Evolutionary conservation across 2,888 invertebrate genomes (phyloP), one percentile per base, ranked within the genome.

Genomic region (Tupiocoris notatus): DNA sequence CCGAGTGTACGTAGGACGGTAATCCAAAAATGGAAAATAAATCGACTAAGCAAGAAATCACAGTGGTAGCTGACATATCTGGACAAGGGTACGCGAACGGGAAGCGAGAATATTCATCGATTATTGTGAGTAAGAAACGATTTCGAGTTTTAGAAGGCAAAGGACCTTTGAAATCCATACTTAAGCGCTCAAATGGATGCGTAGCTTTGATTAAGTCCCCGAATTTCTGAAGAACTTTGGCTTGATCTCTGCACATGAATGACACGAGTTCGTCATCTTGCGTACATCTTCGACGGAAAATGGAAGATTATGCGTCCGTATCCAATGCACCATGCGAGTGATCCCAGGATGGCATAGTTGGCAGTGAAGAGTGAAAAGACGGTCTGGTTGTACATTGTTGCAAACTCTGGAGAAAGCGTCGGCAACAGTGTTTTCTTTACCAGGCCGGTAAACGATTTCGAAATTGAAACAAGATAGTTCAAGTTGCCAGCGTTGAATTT

Each of bases 281-380:
- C 62, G 63, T 9, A 78, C 67, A 57, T 79, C 78, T 66, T 79
- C 76, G 7, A 79, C 12, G 12, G 77, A 70, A 39, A 23, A 79
- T 16, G 78, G 79, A 9, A 79, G 67, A 62, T 79, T 79, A 63
- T 77, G 78, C 25, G 63, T 57, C 1, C 57, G 22, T 1, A 73
- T 66, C 76, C 73, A 79, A 25, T 79, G 79, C 1, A 17, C 62
- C 77, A 79, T 77, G 67, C 79, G 24, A 16, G 79, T 78, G 0
- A 71, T 54, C 12, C 78, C 76, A 18, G 79, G 77, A 61, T 77
- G 77, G 57, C 78, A 77, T n/a, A 79, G 70, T 18, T 12, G 20
- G 24, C 62, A 23, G 12, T 61, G 77, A 59, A 76, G 59, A 23
- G 1, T 23, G 58, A 23, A 1, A 1, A 59, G 76, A 16, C 59